phyloP scores from a whole-genome alignment of 2,888 invertebrate species.

The Metopia argyrocephala region DNA sequence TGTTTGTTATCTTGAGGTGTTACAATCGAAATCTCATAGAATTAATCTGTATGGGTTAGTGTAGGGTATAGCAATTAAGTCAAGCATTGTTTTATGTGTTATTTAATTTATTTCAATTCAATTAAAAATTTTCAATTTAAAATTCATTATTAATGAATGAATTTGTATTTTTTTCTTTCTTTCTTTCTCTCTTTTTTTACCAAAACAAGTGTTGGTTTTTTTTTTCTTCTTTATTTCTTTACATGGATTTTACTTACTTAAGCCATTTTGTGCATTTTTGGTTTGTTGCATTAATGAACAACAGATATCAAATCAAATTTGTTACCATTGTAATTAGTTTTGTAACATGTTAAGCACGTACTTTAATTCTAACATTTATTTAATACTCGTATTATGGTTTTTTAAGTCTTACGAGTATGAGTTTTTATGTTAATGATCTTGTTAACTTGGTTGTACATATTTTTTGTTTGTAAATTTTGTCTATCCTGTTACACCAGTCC shows the following conservation, averaged over 20 bases:
- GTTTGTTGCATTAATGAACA: not conserved
- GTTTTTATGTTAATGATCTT: constrained; percentile 65
- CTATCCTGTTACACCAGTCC: constrained; percentile 8
- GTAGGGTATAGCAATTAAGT: too few species aligned
- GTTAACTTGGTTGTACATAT: constrained; percentile 68
- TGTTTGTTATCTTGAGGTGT: too few species aligned
- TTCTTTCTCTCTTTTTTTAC: not conserved
- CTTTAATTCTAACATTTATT: constrained; percentile 69
- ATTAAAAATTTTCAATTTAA: not conserved
- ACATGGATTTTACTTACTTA: too few species aligned
- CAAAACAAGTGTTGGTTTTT: constrained; percentile 58
- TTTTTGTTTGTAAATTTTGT: constrained; percentile 2
- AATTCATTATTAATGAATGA: not conserved
- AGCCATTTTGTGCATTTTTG: constrained; percentile 21
- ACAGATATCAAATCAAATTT: not conserved
- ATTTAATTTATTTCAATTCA: constrained; percentile 13
- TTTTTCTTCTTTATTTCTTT: not conserved
- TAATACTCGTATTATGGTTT: constrained; percentile 69
- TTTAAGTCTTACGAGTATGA: constrained; percentile 58
- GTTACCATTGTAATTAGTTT: constrained; percentile 61
- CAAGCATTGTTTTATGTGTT: not conserved
- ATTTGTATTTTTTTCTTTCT: not conserved
- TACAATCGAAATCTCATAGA: too few species aligned
- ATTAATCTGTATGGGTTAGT: too few species aligned
- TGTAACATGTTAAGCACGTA: constrained; percentile 57